Evolutionary conservation across 2,797 vertebrate genomes (phyloP).

Genomic region (Schizopygopsis pylzovi): DNA sequence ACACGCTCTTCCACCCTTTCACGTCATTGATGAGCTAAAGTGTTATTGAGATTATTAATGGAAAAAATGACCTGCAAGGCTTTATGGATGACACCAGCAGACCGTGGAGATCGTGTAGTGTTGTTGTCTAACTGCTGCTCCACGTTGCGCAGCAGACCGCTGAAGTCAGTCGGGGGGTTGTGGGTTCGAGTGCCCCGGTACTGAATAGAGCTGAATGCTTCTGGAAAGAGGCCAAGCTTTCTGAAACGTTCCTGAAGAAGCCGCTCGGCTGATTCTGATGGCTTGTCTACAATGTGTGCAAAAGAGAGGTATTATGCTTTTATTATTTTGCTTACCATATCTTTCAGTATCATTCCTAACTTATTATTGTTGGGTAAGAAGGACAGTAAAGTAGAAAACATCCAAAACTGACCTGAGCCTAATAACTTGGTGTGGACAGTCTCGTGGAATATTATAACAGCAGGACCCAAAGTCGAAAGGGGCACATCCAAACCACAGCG

Average conservation of each 20-base stretch:
- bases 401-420: conserved; percentile 86
- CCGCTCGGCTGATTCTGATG: conserved; percentile 90
- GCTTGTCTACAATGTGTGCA: conserved; percentile 79
- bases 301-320: neutral
- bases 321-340: neutral
- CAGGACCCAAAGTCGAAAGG: conserved; percentile 93
- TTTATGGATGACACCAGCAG: conserved; percentile 93
- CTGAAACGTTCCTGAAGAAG: conserved; percentile 97
- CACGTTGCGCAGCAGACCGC: conserved; percentile 88
- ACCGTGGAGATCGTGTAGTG: conserved; percentile 93
- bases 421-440: conserved; percentile 96
- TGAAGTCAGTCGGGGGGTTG: conserved; percentile 98
- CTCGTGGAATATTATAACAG: conserved; percentile 98
- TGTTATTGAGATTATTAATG: neutral
- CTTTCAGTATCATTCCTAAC: neutral
- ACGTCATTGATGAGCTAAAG: neutral
- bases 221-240: conserved; percentile 92
- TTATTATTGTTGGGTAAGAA: neutral
- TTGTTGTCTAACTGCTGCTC: conserved; percentile 97
- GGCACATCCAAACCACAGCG: conserved; percentile 97
- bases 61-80: conserved; percentile 86
- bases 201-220: conserved; percentile 97
- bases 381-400: neutral
- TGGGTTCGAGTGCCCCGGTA: conserved; percentile 97
- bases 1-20: neutral